A percentile compares a stretch with the other conserved stretches of the same genome.
Conservation (phyloP, 2,888 invertebrate genomes). For the Drosophila subquinaria region DNA sequence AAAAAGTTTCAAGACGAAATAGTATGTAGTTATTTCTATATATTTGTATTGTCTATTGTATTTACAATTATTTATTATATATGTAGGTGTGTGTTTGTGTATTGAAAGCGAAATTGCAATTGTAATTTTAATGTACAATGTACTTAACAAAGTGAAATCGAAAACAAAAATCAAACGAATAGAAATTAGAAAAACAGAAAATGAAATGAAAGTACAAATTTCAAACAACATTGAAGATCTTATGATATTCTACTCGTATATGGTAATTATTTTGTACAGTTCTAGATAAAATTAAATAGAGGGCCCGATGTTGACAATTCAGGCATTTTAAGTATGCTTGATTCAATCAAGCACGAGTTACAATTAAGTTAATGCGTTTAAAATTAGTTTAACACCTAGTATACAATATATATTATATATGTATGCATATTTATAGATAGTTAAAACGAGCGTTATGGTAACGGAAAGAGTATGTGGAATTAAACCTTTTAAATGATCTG, state of each 20-base stretch:
- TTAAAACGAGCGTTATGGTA: constrained; percentile 6
- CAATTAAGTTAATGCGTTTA: constrained; percentile 62
- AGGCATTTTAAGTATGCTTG: constrained; percentile 50
- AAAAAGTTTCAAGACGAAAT: background rate
- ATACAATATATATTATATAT: constrained; percentile 7
- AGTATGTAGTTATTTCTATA: constrained; percentile 4
- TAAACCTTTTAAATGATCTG: constrained; percentile 72
- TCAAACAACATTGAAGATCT: background rate
- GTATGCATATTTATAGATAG: background rate
- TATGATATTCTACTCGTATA: background rate
- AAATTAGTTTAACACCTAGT: constrained; percentile 66
- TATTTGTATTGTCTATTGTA: constrained; percentile 21
- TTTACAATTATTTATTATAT: constrained; percentile 40
- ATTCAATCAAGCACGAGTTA: constrained; percentile 34
- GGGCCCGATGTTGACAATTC: constrained; percentile 8
- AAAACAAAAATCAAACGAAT: constrained; percentile 25
- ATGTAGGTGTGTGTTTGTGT: constrained; percentile 2
- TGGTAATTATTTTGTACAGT: constrained; percentile 47
- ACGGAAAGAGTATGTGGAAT: constrained; percentile 2
- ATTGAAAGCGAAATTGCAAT: constrained; percentile 48
- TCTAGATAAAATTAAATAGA: constrained; percentile 27
- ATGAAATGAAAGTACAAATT: constrained; percentile 6
- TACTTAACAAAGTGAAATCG: constrained; percentile 33
- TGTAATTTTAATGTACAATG: constrained; percentile 31
- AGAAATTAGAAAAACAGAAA: constrained; percentile 10